phyloP scores from a whole-genome alignment of 2,797 vertebrate genomes.

The Poeciliopsis paucimaculata region DNA sequence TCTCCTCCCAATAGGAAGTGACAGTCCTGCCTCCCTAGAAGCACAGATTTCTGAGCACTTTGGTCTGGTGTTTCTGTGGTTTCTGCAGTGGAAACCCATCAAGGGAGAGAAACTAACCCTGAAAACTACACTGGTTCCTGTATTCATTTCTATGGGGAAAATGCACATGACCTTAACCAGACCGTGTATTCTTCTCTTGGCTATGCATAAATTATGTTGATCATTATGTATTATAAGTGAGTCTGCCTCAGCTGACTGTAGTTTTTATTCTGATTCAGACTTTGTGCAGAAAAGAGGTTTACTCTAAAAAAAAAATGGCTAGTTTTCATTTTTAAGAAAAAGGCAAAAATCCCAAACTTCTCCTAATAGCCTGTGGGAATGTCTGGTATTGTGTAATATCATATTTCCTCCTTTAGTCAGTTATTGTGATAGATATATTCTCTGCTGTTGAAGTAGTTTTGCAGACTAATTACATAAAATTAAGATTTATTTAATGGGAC shows the following conservation, averaged over 20 bases:
- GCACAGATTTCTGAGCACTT: not conserved
- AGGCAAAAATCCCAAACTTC: not conserved
- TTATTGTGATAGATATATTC: not conserved
- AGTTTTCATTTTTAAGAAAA: not conserved
- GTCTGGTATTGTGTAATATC: not conserved
- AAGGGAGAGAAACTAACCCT: not conserved
- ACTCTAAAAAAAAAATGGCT: not conserved
- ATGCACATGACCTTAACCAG: not conserved
- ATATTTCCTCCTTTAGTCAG: not conserved
- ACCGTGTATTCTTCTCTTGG: not conserved
- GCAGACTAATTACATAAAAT: not conserved
- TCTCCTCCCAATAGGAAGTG: not conserved
- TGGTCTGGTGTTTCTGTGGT: not conserved
- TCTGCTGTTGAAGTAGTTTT: not conserved
- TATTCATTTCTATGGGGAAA: not conserved
- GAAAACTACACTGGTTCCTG: not conserved
- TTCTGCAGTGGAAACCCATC: not conserved
- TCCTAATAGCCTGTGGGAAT: not conserved
- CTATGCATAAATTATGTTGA: too few species aligned
- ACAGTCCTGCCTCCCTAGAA: not conserved
- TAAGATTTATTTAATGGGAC: not conserved
- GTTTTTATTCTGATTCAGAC: not conserved
- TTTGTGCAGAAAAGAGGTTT: not conserved
- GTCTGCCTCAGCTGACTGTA: not conserved
- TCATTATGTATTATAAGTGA: not conserved